These are phyloP conservation scores for Porites cylindrica DNA, from an alignment of 92 coral and sea anemone species.

Conservation along the genomic window DNA sequence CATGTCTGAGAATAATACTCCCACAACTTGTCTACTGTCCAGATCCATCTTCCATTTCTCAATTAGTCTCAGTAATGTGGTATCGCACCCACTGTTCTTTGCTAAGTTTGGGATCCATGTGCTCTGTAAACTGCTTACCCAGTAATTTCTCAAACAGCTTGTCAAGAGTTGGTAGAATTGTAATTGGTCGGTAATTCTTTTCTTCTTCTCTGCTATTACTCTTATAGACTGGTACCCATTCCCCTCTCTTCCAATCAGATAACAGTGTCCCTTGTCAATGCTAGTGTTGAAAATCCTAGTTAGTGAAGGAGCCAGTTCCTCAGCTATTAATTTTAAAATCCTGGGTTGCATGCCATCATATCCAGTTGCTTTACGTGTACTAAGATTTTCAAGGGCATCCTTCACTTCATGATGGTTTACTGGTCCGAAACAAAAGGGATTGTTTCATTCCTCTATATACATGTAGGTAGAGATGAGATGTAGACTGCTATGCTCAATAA, in stretches of 20 bases:
- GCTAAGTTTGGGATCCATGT: not conserved
- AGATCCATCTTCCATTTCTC: constrained; percentile 17
- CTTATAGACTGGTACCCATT: constrained; percentile 50
- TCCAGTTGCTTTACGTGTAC: constrained; percentile 2
- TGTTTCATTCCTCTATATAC: not conserved
- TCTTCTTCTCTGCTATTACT: constrained; percentile 43
- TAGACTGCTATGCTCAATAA: constrained; percentile 38
- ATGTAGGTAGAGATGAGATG: constrained; percentile 6
- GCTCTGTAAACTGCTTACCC: not conserved
- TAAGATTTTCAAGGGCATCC: constrained; percentile 35
- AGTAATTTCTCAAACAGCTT: constrained; percentile 11
- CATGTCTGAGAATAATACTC: not conserved
- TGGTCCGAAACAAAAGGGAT: constrained; percentile 41
- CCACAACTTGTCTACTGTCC: constrained; percentile 2
- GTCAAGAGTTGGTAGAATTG: constrained; percentile 34
- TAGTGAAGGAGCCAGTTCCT: constrained; percentile 57
- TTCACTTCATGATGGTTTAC: not conserved
- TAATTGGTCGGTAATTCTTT: constrained; percentile 49
- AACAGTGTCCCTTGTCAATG: constrained; percentile 37
- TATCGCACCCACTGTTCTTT: constrained; percentile 12
- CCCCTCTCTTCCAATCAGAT: constrained; percentile 50
- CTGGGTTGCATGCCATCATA: too few relatives aligned
- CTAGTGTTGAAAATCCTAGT: constrained; percentile 30
- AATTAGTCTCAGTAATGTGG: constrained; percentile 6
- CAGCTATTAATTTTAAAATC: constrained; percentile 32